Evolutionary conservation across 2,113 vertebrate genomes (phyloP).

Genomic region (Raja brachyura): DNA sequence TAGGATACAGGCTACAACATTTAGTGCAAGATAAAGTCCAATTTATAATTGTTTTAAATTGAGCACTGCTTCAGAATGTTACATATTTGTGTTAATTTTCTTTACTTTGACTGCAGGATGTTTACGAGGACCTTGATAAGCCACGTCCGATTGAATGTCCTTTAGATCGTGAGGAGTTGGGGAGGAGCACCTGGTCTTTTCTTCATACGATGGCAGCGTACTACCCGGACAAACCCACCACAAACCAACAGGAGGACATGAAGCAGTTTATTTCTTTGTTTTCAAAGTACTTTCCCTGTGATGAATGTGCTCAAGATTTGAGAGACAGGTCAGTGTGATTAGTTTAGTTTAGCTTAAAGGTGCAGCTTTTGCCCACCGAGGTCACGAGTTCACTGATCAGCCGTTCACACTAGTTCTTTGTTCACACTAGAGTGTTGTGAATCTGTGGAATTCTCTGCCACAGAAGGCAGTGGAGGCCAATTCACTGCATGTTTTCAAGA

Average conservation of each 20-base stretch:
- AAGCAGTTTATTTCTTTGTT: slow-evolving; percentile 82
- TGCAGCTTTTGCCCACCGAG: too few species aligned
- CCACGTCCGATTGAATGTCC: slow-evolving; percentile 69
- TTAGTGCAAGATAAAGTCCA: too few species aligned
- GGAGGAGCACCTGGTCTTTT: slow-evolving; percentile 83
- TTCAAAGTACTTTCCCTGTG: slow-evolving; percentile 92
- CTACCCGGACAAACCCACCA: slow-evolving; percentile 74
- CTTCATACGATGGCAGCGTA: slow-evolving; percentile 93
- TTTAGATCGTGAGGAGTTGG: slow-evolving; percentile 79
- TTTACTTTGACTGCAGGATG: neutral
- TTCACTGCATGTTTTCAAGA: too few species aligned
- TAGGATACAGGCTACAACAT: too few species aligned
- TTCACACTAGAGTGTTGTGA: too few species aligned
- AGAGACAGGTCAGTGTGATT: slow-evolving; percentile 61
- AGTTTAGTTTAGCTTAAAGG: too few species aligned
- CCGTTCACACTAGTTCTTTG: too few species aligned
- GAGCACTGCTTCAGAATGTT: neutral
- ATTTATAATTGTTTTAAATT: too few species aligned
- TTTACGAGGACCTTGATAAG: slow-evolving; percentile 45
- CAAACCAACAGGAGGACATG: slow-evolving; percentile 79
- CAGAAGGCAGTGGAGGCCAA: too few species aligned
- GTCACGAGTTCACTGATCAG: too few species aligned
- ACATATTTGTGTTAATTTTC: neutral
- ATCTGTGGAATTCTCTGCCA: too few species aligned
- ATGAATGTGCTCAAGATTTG: slow-evolving; percentile 86